These are phyloP conservation scores for silkworm (Bombyx mori) DNA, from an alignment of 1,140 invertebrate genomes.

Conservation along the genomic window DNA sequence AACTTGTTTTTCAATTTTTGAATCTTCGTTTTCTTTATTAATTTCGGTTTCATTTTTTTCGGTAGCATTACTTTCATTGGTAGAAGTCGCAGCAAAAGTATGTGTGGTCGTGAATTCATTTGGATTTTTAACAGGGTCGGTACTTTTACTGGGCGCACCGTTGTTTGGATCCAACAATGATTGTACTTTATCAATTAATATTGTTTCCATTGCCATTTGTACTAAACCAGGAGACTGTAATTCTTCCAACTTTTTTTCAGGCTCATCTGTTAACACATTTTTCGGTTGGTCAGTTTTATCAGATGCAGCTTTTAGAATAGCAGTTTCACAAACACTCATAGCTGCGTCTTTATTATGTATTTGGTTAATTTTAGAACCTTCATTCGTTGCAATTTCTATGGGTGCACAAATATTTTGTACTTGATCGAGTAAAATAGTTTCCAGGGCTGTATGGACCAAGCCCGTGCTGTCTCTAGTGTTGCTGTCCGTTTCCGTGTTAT, in stretches of 20 bases:
- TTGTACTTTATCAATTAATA: slow-evolving; percentile 34
- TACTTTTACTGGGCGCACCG: background rate
- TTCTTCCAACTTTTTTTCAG: slow-evolving; percentile 4
- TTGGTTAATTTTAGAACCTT: too few species aligned
- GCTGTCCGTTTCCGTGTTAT: background rate
- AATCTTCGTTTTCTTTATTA: background rate
- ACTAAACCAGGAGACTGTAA: slow-evolving; percentile 21
- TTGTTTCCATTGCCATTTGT: slow-evolving; percentile 40
- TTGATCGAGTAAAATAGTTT: slow-evolving; percentile 14
- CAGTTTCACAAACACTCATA: too few species aligned
- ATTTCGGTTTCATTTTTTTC: background rate
- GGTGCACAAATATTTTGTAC: slow-evolving; percentile 6
- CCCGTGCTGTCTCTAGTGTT: slow-evolving; percentile 7
- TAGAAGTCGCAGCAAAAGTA: background rate
- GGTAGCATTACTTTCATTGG: background rate
- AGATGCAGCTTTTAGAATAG: background rate
- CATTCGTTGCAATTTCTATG: background rate
- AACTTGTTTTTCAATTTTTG: background rate
- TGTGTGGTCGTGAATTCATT: background rate
- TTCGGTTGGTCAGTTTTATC: background rate
- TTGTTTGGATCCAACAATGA: slow-evolving; percentile 4
- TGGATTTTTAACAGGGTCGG: background rate
- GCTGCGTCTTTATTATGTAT: too few species aligned
- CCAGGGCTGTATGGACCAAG: slow-evolving; percentile 14
- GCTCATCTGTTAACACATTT: background rate